phyloP scores from a whole-genome alignment of 2,113 vertebrate genomes.

The Aspiorhynchus laticeps region DNA sequence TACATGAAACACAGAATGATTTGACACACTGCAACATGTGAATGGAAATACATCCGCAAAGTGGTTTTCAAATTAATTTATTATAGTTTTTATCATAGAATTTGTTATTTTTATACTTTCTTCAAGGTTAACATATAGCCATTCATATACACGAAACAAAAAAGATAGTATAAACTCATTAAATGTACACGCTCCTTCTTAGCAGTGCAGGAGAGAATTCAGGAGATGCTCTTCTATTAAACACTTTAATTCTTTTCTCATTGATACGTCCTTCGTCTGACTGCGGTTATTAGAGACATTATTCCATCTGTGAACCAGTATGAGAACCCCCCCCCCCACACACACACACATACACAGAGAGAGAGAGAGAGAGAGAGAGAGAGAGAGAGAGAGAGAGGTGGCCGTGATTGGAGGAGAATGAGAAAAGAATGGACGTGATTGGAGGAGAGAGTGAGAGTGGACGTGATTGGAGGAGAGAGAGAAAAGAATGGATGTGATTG shows the following conservation, averaged over 20 bases:
- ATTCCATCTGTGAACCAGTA: neutral
- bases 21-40: constrained; percentile 2
- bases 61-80: constrained; percentile 79
- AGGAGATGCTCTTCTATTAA: constrained; percentile 50
- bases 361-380: neutral
- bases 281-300: no score
- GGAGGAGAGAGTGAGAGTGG: neutral
- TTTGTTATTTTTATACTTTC: constrained; percentile 70
- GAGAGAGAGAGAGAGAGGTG: no score
- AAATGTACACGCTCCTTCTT: constrained; percentile 71
- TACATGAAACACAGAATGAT: neutral
- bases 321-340: neutral
- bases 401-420: neutral
- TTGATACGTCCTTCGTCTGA: neutral
- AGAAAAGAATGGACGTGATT: neutral
- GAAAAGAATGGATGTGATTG: neutral
- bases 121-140: constrained; percentile 78
- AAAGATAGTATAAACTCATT: constrained; percentile 65
- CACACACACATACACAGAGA: constrained; percentile 12
- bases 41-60: neutral
- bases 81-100: constrained; percentile 80
- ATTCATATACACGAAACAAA: constrained; percentile 77
- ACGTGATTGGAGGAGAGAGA: neutral
- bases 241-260: constrained; percentile 45
- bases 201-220: constrained; percentile 65